phyloP scores from a whole-genome alignment of 2,113 vertebrate genomes.

The Camelus bactrianus region DNA sequence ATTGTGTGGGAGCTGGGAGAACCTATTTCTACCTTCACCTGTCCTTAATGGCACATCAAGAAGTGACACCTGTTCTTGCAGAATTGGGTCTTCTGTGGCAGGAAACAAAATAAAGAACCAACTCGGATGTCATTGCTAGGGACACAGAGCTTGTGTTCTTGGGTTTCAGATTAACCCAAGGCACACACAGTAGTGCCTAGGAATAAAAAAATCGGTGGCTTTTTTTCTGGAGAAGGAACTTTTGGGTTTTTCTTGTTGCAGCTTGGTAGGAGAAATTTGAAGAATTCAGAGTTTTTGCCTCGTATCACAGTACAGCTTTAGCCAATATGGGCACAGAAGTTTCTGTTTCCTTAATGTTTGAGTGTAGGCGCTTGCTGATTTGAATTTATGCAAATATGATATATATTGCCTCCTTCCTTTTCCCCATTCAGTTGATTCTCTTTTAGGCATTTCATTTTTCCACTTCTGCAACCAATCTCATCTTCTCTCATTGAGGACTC shows the following conservation, averaged over 20 bases:
- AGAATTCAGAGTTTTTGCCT: slow-evolving; percentile 1
- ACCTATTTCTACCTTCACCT: neutral
- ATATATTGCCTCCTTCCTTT: neutral
- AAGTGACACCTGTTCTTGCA: slow-evolving; percentile 29
- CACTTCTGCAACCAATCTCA: neutral
- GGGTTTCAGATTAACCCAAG: slow-evolving; percentile 50
- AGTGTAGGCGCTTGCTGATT: neutral
- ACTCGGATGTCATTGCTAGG: slow-evolving; percentile 39
- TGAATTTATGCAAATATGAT: neutral
- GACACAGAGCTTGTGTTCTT: slow-evolving; percentile 51
- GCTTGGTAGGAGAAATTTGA: slow-evolving; percentile 28
- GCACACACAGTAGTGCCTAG: neutral
- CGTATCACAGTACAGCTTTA: neutral
- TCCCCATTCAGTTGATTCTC: neutral
- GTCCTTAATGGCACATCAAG: neutral
- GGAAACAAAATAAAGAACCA: slow-evolving; percentile 60
- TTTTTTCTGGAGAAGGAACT: slow-evolving; percentile 34
- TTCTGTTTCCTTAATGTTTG: neutral
- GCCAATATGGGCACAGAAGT: neutral
- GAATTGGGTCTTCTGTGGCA: neutral
- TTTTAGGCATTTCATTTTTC: slow-evolving; percentile 22
- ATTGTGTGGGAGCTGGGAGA: neutral
- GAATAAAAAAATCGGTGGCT: slow-evolving; percentile 3
- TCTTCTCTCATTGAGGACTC: neutral
- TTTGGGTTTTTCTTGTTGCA: slow-evolving; percentile 40